Conservation (phyloP, 92 coral and sea anemone species). For the Porites divaricata region DNA sequence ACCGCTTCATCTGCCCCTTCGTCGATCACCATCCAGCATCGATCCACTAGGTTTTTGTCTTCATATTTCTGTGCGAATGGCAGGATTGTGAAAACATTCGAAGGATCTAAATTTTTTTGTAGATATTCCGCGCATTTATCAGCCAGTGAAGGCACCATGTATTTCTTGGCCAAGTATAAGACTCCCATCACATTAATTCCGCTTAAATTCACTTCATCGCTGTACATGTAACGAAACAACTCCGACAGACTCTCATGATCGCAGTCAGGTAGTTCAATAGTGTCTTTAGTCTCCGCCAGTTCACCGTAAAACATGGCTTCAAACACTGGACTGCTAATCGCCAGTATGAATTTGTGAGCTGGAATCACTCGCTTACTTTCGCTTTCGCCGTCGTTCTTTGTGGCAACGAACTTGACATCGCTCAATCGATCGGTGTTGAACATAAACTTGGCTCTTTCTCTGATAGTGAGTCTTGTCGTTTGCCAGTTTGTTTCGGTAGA, state of each 20-base stretch:
- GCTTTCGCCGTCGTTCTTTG: neutral
- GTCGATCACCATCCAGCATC: slow-evolving; percentile 71
- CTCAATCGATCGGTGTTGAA: too few species aligned
- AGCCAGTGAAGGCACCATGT: slow-evolving; percentile 63
- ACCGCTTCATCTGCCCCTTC: slow-evolving; percentile 46
- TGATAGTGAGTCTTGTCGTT: too few species aligned
- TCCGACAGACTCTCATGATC: slow-evolving; percentile 70
- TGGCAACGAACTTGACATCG: too few species aligned
- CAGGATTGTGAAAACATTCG: too few species aligned
- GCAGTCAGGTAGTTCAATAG: slow-evolving; percentile 31
- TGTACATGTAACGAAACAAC: slow-evolving; percentile 69
- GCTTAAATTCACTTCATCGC: slow-evolving; percentile 68
- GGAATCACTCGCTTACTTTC: slow-evolving; percentile 30
- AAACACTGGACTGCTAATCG: slow-evolving; percentile 67
- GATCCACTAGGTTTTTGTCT: slow-evolving; percentile 50
- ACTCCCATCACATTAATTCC: slow-evolving; percentile 75
- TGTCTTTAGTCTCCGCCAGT: slow-evolving; percentile 43
- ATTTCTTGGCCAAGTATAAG: slow-evolving; percentile 73
- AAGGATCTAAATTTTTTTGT: too few species aligned
- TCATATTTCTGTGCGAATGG: slow-evolving; percentile 9
- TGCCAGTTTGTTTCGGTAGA: too few species aligned
- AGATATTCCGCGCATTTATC: slow-evolving; percentile 43
- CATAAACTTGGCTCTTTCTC: too few species aligned
- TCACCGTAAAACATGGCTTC: slow-evolving; percentile 73
- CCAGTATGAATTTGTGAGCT: slow-evolving; percentile 40